Conservation (phyloP, 1,140 invertebrate genomes). For the Philotrypesis tridentata region DNA sequence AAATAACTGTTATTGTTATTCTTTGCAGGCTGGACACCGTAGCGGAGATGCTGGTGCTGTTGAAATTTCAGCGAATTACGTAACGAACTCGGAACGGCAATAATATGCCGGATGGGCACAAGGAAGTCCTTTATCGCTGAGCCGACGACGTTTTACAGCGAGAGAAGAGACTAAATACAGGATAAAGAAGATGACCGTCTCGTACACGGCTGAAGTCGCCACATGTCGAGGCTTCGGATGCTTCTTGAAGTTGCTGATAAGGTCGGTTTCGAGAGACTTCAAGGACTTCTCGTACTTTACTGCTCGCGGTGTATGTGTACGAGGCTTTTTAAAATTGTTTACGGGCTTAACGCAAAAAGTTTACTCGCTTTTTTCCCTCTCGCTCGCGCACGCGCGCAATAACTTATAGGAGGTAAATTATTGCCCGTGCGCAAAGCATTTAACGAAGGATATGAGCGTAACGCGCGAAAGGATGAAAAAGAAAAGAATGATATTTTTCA, state of each 20-base stretch:
- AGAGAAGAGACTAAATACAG: background rate
- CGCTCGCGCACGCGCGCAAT: no score
- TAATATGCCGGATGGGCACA: background rate
- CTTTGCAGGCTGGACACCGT: background rate
- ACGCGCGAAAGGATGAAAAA: no score
- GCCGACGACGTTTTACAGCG: background rate
- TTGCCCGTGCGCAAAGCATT: no score
- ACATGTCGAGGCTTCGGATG: conserved; percentile 90
- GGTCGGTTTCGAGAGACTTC: conserved; percentile 74
- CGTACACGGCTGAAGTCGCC: conserved; percentile 91
- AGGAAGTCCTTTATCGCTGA: background rate
- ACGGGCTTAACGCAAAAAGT: no score
- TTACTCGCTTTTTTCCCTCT: no score
- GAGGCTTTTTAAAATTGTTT: background rate
- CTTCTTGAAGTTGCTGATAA: conserved; percentile 86
- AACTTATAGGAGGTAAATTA: no score
- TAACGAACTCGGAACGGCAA: background rate
- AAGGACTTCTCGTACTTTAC: background rate
- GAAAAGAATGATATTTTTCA: background rate
- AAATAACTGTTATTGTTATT: no score
- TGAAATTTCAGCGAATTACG: background rate
- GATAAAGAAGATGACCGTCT: conserved; percentile 84
- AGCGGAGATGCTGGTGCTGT: background rate
- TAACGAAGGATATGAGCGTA: no score
- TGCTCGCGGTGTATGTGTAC: background rate